Evolutionary conservation across 1,140 invertebrate species (phyloP), one percentile per base, ranked within the genome.

Genomic region (Aphelenchoides besseyi): DNA sequence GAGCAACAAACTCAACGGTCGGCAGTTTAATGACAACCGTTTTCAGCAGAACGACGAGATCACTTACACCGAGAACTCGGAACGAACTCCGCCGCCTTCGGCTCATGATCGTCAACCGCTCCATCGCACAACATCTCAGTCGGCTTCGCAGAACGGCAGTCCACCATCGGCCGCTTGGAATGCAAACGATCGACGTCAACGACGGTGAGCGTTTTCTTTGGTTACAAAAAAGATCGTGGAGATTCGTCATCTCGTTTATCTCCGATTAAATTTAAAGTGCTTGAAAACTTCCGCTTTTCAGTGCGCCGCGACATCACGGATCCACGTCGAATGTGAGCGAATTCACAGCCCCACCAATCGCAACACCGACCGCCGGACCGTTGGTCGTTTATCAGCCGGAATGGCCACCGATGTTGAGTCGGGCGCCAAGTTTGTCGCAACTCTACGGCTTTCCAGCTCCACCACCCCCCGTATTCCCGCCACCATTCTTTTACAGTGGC

Each of bases 1-100:
- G n/a, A n/a, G n/a, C n/a, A n/a, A n/a, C n/a, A n/a, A n/a, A n/a
- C n/a, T n/a, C n/a, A n/a, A n/a, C n/a, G n/a, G n/a, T n/a, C n/a
- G n/a, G 41, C 12, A 48, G 41, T 16, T 12, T 48, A 48, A 48
- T 48, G 12, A 23, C 12, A 23, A 23, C 41, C 23, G 41, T 59
- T 59, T 59, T 59, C 55, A 59, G 55, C 55, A 59, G 18, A 59
- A 59, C 18, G 55, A 59, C 5, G 5, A 59, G 18, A 59, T 59
- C 18, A 18, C 55, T 28, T 59, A 59, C 55, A 23, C 5, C 18
- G 55, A 59, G 18, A 18, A 5, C 5, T 59, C 55, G 5, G 55
- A 59, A 33, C 55, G 32, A 5, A 59, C 5, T 28, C 55, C 5
- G 18, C 5, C 18, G 55, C 55, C 55, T 8, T 8, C 5, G 5